Base-by-base conservation (phyloP, 2,797 vertebrate species). In the Phoeniculus purpureus region DNA sequence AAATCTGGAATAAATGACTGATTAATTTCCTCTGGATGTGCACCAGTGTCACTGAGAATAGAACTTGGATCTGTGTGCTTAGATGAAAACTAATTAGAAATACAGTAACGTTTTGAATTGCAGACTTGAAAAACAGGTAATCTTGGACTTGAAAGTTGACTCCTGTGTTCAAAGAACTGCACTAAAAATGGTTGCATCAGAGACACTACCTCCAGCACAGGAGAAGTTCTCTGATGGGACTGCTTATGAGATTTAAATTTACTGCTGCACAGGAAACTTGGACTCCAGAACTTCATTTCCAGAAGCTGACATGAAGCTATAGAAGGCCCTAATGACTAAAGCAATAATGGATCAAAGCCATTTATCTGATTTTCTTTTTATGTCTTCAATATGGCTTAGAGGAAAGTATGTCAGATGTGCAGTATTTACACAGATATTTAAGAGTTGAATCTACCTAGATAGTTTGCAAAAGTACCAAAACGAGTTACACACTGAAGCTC, bases 351-450 rank as follows among this genome's bases (percentile, higher is more conserved):
- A 85, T 84, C 76, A 89, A 89, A 95, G 87, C 56, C 4, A 1
- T 60, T 95, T 86, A 79, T 92, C 88, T 94, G 93, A 94, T 90
- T 90, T 80, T 62, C 67, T 27, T 66, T 45, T 88, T 70, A 70
- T 79, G 61, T 31, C 67, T 76, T 47, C 32, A 66, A 22, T 54
- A 61, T 67, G 84, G 37, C 56, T 52, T 22, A 68, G 37, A 81
- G 82, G 64, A 79, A 89, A 81, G 31, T 17, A 52, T 85, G 80
- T 66, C 76, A 89, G 58, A 80, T 77, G 62, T 58, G 70, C 60
- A 56, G 50, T 15, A 73, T 74, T 90, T 78, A 70, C 91, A 78
- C 73, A 73, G 12, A 31, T 81, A 67, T 76, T 70, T 79, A 56
- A 68, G 66, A 47, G n/a, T 1, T 79, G 34, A 65, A 79, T 79